phyloP scores from a whole-genome alignment of 2,113 vertebrate species.

The Lepisosteus osseus region DNA sequence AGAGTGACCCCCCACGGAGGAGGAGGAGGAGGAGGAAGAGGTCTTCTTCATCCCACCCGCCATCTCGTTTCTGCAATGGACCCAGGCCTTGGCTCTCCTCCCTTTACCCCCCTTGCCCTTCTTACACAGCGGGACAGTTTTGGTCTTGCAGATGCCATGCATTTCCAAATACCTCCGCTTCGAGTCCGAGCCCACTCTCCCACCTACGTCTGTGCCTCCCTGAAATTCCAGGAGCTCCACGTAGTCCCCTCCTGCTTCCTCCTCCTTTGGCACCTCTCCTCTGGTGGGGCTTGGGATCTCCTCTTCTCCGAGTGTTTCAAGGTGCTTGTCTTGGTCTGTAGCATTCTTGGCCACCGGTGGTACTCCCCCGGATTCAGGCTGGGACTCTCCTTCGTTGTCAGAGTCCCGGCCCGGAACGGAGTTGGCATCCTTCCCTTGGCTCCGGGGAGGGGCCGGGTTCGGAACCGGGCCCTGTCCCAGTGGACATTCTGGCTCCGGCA shows the following conservation, averaged over 20 bases:
- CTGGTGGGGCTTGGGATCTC: constrained; percentile 17
- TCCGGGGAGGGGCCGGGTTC: constrained; percentile 24
- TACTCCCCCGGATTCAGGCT: constrained; percentile 49
- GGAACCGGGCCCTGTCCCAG: constrained; percentile 20
- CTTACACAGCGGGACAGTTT: constrained; percentile 73
- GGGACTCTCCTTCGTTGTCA: too few species aligned
- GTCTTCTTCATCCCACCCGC: too few species aligned
- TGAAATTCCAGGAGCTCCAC: constrained; percentile 75
- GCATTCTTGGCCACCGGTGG: not conserved
- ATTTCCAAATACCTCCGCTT: constrained; percentile 66
- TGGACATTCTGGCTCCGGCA: constrained; percentile 60
- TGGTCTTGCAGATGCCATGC: constrained; percentile 70
- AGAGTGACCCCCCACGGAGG: not conserved
- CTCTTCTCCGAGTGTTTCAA: constrained; percentile 39
- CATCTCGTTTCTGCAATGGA: constrained; percentile 58
- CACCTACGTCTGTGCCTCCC: constrained; percentile 50
- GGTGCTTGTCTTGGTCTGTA: constrained; percentile 47
- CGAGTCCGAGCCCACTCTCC: constrained; percentile 56
- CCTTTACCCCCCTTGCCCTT: constrained; percentile 70
- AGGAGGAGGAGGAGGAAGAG: constrained; percentile 20
- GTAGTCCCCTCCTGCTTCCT: constrained; percentile 68
- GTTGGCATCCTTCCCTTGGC: not conserved
- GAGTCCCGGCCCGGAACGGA: too few species aligned
- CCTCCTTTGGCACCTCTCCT: constrained; percentile 1
- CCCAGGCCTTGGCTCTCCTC: constrained; percentile 68